phyloP scores from a whole-genome alignment of 2,797 vertebrate species.

The Australoheros facetus region DNA sequence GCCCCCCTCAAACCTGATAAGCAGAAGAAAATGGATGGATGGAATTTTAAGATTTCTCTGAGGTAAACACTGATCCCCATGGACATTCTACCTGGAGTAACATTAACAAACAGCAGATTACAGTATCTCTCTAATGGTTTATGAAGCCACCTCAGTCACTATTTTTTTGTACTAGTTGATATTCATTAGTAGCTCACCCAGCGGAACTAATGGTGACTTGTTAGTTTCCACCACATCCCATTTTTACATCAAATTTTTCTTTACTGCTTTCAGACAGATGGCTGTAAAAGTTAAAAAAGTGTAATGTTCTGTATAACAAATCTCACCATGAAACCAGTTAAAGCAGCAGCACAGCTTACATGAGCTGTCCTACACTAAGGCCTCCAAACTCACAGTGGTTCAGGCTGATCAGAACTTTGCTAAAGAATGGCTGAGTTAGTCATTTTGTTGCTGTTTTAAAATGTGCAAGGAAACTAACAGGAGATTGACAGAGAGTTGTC shows the following conservation, averaged over 20 bases:
- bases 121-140: neutral
- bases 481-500: neutral
- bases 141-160: neutral
- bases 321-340: neutral
- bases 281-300: neutral
- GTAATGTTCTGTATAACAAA: neutral
- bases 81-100: neutral
- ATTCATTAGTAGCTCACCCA: neutral
- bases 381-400: neutral
- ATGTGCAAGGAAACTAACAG: neutral
- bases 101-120: neutral
- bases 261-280: neutral
- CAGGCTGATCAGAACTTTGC: neutral
- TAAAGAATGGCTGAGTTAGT: neutral
- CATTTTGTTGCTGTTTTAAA: neutral
- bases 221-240: neutral
- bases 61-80: neutral
- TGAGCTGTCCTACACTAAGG: neutral
- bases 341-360: neutral
- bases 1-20: too few species aligned
- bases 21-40: too few species aligned
- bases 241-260: neutral
- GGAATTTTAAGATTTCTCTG: neutral
- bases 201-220: neutral
- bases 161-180: neutral